These are phyloP conservation scores for Pandemis cinnamomeana DNA, from an alignment of 2,888 invertebrate species.

Conservation along the genomic window DNA sequence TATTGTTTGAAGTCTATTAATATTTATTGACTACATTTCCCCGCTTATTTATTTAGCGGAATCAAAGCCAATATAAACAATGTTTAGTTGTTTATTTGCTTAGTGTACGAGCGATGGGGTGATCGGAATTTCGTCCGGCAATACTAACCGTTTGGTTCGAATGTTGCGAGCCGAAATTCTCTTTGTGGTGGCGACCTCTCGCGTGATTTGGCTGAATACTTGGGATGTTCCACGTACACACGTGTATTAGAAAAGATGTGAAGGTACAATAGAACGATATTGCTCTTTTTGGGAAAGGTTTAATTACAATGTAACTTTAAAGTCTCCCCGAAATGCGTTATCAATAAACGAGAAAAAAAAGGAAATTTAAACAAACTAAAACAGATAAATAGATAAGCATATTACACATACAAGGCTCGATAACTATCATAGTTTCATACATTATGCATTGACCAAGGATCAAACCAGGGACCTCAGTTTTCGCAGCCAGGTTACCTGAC, in stretches of 20 bases:
- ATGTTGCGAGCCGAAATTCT: conserved; percentile 41
- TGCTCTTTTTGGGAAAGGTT: neutral
- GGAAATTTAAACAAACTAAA: no score
- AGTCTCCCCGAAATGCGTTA: no score
- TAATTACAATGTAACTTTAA: neutral
- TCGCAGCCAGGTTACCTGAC: no score
- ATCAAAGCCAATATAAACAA: conserved; percentile 39
- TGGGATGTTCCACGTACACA: conserved; percentile 21
- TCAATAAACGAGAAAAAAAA: no score
- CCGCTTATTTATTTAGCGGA: conserved; percentile 17
- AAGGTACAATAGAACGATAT: conserved; percentile 17
- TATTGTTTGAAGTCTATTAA: conserved; percentile 19
- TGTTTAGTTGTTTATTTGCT: conserved; percentile 43
- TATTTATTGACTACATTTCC: conserved; percentile 26
- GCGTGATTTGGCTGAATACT: conserved; percentile 34
- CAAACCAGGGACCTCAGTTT: no score
- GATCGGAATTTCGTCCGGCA: conserved; percentile 44
- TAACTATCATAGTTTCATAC: no score
- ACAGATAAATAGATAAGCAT: no score
- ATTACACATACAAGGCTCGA: no score
- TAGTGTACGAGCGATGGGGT: conserved; percentile 34
- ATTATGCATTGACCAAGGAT: no score
- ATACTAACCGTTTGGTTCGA: conserved; percentile 40
- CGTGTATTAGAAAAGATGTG: conserved; percentile 37
- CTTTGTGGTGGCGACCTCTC: conserved; percentile 41